A percentile compares a stretch with the other conserved stretches of the same genome.
These are phyloP conservation scores for Alectura lathami DNA, from an alignment of 2,113 vertebrate species.

Conservation along the genomic window DNA sequence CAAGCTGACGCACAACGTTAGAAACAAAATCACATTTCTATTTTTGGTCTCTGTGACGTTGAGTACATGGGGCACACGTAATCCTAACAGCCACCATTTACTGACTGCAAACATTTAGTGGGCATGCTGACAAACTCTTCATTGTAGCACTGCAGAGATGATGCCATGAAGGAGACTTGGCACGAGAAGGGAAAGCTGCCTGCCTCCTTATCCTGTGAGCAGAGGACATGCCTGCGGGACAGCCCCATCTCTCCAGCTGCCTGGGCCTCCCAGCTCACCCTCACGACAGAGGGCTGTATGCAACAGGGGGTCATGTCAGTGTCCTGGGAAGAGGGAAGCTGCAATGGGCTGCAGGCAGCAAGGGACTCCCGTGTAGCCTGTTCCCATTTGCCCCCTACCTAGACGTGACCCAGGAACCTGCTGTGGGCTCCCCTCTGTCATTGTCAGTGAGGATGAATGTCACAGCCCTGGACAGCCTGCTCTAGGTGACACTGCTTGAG, in stretches of 20 bases:
- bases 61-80: neutral
- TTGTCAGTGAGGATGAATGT: neutral
- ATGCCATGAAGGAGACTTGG: neutral
- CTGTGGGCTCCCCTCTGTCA: neutral
- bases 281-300: neutral
- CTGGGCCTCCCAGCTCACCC: neutral
- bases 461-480: neutral
- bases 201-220: neutral
- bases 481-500: neutral
- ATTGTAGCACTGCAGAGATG: neutral
- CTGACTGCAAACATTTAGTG: neutral
- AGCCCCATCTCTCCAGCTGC: neutral
- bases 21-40: constrained; percentile 54
- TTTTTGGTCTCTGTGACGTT: constrained; percentile 23
- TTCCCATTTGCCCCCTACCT: neutral
- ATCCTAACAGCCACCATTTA: neutral
- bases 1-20: constrained; percentile 2
- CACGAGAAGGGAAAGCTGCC: neutral
- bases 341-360: neutral
- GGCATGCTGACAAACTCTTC: neutral
- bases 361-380: neutral
- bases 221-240: neutral
- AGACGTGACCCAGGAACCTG: neutral
- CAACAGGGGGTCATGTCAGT: neutral
- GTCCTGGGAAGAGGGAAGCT: neutral